Percentiles rank a stretch among this genome's conserved stretches.
Evolutionary conservation across 2,113 vertebrate species (phyloP).

Genomic region (Irena cyanogastra): DNA sequence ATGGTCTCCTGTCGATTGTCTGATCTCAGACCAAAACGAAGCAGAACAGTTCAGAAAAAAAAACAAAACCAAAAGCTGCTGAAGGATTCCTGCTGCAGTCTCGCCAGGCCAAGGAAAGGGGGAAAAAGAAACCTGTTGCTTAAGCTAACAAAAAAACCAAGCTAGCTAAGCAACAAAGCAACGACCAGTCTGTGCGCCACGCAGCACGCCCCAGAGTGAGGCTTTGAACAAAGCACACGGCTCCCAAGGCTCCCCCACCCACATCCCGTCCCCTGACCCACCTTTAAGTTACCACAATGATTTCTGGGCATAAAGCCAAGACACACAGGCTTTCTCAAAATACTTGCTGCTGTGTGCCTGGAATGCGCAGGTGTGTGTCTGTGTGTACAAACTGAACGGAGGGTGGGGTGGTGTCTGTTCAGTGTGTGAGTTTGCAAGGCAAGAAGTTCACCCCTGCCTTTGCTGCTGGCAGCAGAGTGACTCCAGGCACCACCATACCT

Average conservation of each 20-base stretch:
- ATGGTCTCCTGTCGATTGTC: neutral
- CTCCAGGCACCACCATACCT: neutral
- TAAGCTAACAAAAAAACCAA: neutral
- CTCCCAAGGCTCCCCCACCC: neutral
- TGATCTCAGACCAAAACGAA: neutral
- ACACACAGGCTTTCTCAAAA: neutral
- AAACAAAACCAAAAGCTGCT: accelerated
- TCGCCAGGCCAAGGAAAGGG: neutral
- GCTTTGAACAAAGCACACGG: neutral
- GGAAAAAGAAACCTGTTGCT: neutral
- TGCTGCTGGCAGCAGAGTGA: neutral
- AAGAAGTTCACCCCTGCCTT: neutral
- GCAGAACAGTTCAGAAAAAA: neutral
- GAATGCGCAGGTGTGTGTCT: neutral
- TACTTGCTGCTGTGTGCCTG: neutral
- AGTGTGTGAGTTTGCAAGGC: neutral
- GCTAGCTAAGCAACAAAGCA: neutral
- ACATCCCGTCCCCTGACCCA: neutral
- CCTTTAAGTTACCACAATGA: neutral
- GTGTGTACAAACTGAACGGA: neutral
- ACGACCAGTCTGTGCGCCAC: accelerated
- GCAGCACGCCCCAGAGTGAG: neutral
- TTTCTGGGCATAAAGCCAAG: neutral
- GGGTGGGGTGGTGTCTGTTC: neutral
- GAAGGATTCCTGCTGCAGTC: neutral